Conservation (phyloP, 2,888 invertebrate species). For the Listrodromus nycthemerus region DNA sequence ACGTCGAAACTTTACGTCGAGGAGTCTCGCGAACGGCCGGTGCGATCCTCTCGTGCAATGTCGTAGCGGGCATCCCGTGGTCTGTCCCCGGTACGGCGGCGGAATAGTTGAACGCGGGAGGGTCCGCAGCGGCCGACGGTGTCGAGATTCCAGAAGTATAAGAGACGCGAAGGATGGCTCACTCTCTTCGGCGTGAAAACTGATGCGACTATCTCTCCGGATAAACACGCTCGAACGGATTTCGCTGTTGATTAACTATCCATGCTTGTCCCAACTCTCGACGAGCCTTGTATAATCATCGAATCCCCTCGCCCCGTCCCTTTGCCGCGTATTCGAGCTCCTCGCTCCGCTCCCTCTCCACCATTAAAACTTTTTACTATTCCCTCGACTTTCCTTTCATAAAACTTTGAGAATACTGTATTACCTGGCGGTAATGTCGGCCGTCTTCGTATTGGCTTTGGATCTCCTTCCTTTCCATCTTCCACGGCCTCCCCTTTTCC, state of each 20-base stretch:
- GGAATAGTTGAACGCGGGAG: constrained; percentile 38
- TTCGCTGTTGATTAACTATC: constrained; percentile 60
- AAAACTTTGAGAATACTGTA: constrained; percentile 39
- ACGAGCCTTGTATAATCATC: constrained; percentile 9
- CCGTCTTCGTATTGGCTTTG: background rate
- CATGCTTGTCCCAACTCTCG: constrained; percentile 20
- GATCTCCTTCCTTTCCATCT: background rate
- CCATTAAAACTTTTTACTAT: constrained; percentile 58
- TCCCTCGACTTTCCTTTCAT: constrained; percentile 29
- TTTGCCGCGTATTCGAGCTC: background rate
- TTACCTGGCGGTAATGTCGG: constrained; percentile 16
- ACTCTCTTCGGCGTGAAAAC: constrained; percentile 50
- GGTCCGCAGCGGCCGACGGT: constrained; percentile 12
- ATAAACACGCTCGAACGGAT: constrained; percentile 58
- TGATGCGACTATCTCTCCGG: constrained; percentile 57
- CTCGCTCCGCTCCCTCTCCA: background rate
- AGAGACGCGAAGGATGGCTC: constrained; percentile 7
- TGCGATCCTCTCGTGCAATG: constrained; percentile 30
- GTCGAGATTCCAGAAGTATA: constrained; percentile 33
- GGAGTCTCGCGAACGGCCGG: constrained; percentile 58
- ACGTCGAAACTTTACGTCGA: constrained; percentile 71
- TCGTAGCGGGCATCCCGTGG: background rate
- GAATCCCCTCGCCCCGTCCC: background rate
- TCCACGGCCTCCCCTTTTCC: background rate
- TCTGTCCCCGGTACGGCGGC: constrained; percentile 32